Evolutionary conservation across 2,888 invertebrate genomes (phyloP), one percentile per base, ranked within the genome.

Genomic region (Mimas tiliae): DNA sequence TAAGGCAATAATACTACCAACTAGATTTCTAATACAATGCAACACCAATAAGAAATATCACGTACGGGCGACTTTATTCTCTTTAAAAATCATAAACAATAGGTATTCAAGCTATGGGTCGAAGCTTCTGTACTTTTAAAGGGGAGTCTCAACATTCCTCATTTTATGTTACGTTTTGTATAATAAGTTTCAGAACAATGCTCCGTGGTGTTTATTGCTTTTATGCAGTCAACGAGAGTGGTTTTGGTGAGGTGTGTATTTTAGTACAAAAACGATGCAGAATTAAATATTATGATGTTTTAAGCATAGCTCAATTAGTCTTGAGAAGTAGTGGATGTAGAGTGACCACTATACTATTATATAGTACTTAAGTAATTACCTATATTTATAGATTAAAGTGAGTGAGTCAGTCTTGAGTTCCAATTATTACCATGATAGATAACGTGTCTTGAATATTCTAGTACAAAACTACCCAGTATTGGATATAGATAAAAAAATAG

Each of bases 181-280:
- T 58, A 83, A 82, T 81, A 83, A 19, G n/a, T 19, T 85, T 78
- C 76, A 76, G 79, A 85, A 88, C 87, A 88, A 88, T 88, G 70
- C 63, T 45, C 33, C 33, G 52, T n/a, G 71, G 74, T 69, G 81
- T 84, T 86, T 85, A 87, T 76, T 83, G 85, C 77, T 75, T 82
- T 84, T 82, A 82, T 82, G 72, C 65, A 71, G 71, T 74, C 80
- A 77, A 76, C 82, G 86, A n/a, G n/a, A n/a, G 88, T 89, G 85
- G 87, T 83, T 85, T 83, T 85, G 19, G 19, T 50, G 0, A 9
- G 19, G 0, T 19, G 16, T 16, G 6, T 48, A 21, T 19, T 38
- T 42, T 6, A 2, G 9, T 38, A 42, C 12, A 58, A 58, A 53
- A 58, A 34, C 12, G 6, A 33, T n/a, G 42, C 11, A 42, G 42